These are phyloP conservation scores for Archips xylosteana DNA, from an alignment of 2,888 invertebrate genomes.

Conservation along the genomic window DNA sequence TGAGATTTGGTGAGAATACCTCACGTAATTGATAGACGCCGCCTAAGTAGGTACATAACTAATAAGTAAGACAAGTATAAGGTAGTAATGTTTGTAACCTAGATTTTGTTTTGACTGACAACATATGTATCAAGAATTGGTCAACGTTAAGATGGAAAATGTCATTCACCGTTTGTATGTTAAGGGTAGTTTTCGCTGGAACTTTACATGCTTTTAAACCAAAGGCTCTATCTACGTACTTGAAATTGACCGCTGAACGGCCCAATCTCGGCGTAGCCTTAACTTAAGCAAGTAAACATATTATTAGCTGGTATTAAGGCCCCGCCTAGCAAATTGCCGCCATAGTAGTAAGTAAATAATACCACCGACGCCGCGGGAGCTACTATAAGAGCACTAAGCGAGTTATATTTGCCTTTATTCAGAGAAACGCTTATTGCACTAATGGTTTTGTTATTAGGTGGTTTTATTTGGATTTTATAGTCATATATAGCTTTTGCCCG, in stretches of 20 bases:
- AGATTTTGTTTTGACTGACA: too few relatives aligned
- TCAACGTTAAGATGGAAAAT: too few relatives aligned
- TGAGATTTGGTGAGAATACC: too few relatives aligned
- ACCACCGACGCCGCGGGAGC: conserved; percentile 9
- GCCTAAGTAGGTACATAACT: too few relatives aligned
- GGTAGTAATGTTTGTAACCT: too few relatives aligned
- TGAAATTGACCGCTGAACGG: background rate
- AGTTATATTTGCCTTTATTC: conserved; percentile 2
- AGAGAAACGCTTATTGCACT: conserved; percentile 7
- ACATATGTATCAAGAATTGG: too few relatives aligned
- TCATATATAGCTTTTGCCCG: too few relatives aligned
- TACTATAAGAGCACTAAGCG: conserved; percentile 7
- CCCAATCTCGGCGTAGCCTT: background rate
- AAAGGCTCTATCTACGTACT: background rate
- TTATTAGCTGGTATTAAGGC: conserved; percentile 2
- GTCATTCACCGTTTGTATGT: too few relatives aligned
- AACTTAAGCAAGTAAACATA: background rate
- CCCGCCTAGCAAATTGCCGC: conserved; percentile 9
- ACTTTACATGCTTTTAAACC: too few relatives aligned
- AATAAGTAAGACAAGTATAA: too few relatives aligned
- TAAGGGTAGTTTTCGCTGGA: too few relatives aligned
- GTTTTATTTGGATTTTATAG: conserved; percentile 3
- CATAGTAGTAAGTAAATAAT: conserved; percentile 4
- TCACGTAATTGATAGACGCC: too few relatives aligned
- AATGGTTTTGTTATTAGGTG: conserved; percentile 7